Evolutionary conservation across 2,113 vertebrate species (phyloP).

Genomic region (Leucopternis melanops): DNA sequence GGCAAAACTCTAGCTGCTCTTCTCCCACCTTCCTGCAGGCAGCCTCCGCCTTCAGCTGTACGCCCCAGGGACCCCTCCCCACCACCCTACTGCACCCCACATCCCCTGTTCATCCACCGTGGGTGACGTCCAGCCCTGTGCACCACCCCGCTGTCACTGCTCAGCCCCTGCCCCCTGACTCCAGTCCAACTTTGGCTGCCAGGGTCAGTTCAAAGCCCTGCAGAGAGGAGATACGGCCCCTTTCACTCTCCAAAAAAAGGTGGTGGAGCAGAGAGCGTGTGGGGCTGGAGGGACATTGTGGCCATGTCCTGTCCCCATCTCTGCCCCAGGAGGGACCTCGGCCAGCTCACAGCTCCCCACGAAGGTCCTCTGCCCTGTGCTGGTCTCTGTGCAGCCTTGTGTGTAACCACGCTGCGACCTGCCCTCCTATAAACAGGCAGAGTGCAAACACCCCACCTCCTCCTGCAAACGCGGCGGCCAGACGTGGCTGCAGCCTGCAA

Average conservation of each 20-base stretch:
- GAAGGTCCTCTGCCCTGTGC: too few species aligned
- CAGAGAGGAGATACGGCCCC: neutral
- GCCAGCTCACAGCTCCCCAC: too few species aligned
- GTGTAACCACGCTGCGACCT: too few species aligned
- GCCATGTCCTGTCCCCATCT: neutral
- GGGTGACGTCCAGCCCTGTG: neutral
- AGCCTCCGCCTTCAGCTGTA: neutral
- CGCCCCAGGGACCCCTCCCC: neutral
- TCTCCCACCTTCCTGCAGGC: neutral
- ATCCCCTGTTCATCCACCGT: accelerated
- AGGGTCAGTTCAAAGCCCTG: neutral
- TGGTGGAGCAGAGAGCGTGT: neutral
- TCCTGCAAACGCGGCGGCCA: too few species aligned
- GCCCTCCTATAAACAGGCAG: too few species aligned
- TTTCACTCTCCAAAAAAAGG: neutral
- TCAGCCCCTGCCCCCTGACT: neutral
- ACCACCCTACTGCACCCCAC: neutral
- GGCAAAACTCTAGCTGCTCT: neutral
- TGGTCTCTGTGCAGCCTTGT: too few species aligned
- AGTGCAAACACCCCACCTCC: too few species aligned
- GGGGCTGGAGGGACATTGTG: neutral
- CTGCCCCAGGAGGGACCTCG: too few species aligned
- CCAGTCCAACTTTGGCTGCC: neutral
- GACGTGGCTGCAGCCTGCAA: too few species aligned
- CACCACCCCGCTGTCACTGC: neutral